Evolutionary conservation across 2,113 vertebrate genomes (phyloP), one percentile per base, ranked within the genome.

Genomic region (Atherinomorus stipes): DNA sequence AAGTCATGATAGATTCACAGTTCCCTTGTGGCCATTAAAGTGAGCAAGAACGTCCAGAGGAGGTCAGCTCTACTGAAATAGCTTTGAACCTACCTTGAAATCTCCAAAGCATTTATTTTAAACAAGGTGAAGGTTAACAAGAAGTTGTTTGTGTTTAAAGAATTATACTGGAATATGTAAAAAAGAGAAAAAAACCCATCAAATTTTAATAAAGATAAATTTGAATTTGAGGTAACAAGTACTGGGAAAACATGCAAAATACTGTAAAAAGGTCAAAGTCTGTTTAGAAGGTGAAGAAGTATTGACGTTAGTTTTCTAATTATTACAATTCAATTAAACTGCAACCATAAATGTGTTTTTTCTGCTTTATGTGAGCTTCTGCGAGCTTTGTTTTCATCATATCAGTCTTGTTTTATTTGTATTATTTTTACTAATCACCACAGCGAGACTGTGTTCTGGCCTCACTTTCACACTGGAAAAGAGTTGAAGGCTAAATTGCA

Each of bases 51-150:
- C 42, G 61, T 87, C 86, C 85, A 85, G 56, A 64, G 38, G 81
- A 89, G 90, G 89, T 91, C 90, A 92, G 40, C 68, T 79, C 73
- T 85, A 56, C 67, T 74, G 64, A 78, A 87, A 89, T 81, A 92
- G 81, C 90, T 88, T 92, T 91, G 90, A 91, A 86, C 82, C 71
- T 90, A 90, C 90, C 88, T 90, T 92, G 90, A 90, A 83, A 90
- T 89, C 68, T 73, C 8, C 56, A 74, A 66, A 76, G 63, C 68
- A 64, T 80, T 78, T 19, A 68, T 76, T 79, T 72, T 26, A 75
- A 26, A 83, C 51, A 47, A 75, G 74, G 71, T 56, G 50, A 38
- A 65, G 34, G 42, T 76, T 47, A 71, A 50, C 25, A 56, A n/a
- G 21, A 72, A 70, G 19, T 19, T 70, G 23, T 54, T 31, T 42